A percentile compares a stretch with the other conserved stretches of the same genome.
Conservation (phyloP, 2,113 vertebrate genomes). For the Phylloscopus trochilus region DNA sequence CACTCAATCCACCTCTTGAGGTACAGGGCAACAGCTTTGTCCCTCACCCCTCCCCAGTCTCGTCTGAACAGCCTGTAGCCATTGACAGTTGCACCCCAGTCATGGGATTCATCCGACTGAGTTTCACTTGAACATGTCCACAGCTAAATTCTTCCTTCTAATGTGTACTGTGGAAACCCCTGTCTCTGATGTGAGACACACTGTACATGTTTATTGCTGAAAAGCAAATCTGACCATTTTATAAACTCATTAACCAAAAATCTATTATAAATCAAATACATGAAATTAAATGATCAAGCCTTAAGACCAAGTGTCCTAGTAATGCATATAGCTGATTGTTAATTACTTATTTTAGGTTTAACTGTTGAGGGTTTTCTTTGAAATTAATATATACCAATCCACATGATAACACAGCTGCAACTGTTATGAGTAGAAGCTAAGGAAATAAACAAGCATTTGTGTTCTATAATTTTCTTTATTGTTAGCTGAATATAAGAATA, state of each 20-base stretch:
- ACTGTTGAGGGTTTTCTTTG: neutral
- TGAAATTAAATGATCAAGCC: neutral
- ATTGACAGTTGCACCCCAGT: accelerated
- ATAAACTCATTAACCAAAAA: neutral
- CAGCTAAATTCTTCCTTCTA: neutral
- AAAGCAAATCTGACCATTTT: neutral
- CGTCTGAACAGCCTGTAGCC: neutral
- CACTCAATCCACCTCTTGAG: neutral
- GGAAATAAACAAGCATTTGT: neutral
- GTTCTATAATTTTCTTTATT: neutral
- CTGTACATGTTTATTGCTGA: neutral
- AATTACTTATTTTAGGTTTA: neutral
- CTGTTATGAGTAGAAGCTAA: neutral
- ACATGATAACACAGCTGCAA: neutral
- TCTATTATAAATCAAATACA: neutral
- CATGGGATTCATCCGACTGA: neutral
- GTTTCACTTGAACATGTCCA: neutral
- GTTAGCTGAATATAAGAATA: neutral
- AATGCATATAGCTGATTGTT: neutral
- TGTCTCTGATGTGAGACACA: neutral
- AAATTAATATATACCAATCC: neutral
- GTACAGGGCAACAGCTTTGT: neutral
- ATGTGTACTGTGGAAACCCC: neutral
- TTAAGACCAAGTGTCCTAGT: neutral
- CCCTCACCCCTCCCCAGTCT: neutral